Base-by-base conservation (phyloP, 2,888 invertebrate species). In the Hanleya hanleyi region DNA sequence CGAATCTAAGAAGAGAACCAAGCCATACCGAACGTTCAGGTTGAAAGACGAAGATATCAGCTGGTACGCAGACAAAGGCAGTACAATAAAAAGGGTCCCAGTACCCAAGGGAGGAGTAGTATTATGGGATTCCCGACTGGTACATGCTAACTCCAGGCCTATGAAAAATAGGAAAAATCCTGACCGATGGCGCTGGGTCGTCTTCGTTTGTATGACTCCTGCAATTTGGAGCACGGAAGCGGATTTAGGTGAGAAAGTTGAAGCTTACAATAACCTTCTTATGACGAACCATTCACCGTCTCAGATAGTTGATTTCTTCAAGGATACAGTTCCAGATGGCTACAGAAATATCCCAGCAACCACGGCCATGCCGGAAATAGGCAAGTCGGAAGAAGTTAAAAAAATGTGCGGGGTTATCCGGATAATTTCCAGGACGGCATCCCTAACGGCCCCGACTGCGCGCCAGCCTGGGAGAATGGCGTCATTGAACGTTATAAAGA, bases 41-140 rank as follows among this genome's bases (percentile, higher is more conserved):
- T 69, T 86, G 2, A 69, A 65, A 32, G 73, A 80, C 6, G 70
- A 77, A 6, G 81, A 84, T 29, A 57, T 81, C 1, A 73, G 81
- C 26, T 83, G 83, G 77, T 83, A 78, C 41, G 66, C 67, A 32
- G 41, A 71, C 4, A 77, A 77, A 47, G 83, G 82, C 1, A 85
- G 86, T 69, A 37, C 22, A 33, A 66, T 80, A 1, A 80, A 77
- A 64, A 75, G 85, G 26, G 78, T 88, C 15, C 77, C 86, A 0
- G 84, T 84, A 9, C 85, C 87, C 1, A 84, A 84, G 72, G 88
- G 88, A 0, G 86, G 86, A 4, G 81, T 88, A 77, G 80, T 87
- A 5, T 71, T 88, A 12, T 88, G 88, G 88, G 87, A 88, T 62
- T 87, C 88, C 0, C 74, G 88, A 57, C 78, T 83, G 5, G 78